These are phyloP conservation scores for Nemotelus pantherinus DNA, from an alignment of 2,888 invertebrate genomes.

Conservation along the genomic window DNA sequence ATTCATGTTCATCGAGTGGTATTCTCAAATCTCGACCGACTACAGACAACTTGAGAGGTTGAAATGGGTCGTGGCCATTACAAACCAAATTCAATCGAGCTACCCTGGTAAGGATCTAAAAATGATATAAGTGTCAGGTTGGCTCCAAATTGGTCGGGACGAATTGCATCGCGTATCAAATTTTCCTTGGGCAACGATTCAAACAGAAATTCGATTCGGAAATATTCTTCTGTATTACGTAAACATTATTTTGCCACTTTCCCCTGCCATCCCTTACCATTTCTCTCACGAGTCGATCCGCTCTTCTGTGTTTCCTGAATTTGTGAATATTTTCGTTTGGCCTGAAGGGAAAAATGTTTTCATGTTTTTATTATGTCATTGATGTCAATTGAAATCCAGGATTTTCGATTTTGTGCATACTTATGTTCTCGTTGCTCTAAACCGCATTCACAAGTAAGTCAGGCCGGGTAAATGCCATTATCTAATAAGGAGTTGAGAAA, in stretches of 20 bases:
- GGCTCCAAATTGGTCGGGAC: constrained; percentile 45
- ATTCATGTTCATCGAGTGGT: background rate
- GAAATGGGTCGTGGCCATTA: background rate
- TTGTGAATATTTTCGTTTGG: too few species aligned
- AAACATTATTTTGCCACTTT: constrained; percentile 5
- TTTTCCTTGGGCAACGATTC: constrained; percentile 31
- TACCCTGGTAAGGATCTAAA: constrained; percentile 19
- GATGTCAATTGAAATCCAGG: too few species aligned
- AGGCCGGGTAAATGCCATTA: too few species aligned
- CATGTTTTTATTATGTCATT: background rate
- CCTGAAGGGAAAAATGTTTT: background rate
- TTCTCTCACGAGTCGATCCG: background rate
- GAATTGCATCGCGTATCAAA: constrained; percentile 30
- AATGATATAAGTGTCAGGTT: constrained; percentile 33
- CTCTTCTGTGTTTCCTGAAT: too few species aligned
- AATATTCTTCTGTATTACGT: constrained; percentile 32
- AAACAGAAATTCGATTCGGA: constrained; percentile 31
- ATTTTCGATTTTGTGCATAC: too few species aligned
- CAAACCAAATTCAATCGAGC: too few species aligned
- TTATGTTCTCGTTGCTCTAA: too few species aligned
- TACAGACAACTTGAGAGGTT: background rate
- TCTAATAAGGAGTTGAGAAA: too few species aligned
- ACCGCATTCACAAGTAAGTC: too few species aligned
- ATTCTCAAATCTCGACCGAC: too few species aligned
- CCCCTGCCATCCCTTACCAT: background rate